phyloP scores from a whole-genome alignment of 2,113 vertebrate genomes.

The Neofelis nebulosa region DNA sequence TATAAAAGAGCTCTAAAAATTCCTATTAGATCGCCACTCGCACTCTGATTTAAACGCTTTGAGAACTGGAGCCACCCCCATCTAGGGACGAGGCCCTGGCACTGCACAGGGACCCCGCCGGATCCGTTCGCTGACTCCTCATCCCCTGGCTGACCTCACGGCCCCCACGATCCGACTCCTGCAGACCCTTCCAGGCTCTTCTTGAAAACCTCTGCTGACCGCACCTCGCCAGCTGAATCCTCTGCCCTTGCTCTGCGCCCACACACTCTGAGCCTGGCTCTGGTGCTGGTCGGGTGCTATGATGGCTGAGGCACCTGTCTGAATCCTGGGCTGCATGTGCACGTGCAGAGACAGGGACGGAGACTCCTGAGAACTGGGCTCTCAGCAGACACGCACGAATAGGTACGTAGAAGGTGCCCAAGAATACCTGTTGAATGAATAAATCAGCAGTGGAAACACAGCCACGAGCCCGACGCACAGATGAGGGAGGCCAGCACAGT shows the following conservation, averaged over 20 bases:
- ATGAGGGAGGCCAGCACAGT: not conserved
- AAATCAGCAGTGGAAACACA: not conserved
- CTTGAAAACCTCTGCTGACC: too few relatives aligned
- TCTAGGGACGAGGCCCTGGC: accelerated
- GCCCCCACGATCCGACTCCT: not conserved
- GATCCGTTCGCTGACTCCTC: accelerated
- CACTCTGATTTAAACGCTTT: too few relatives aligned
- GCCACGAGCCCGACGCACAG: accelerated
- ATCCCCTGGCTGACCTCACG: not conserved
- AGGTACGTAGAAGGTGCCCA: accelerated
- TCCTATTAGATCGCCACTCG: not conserved
- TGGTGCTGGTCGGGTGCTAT: accelerated
- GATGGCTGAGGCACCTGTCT: not conserved
- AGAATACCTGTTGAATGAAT: not conserved
- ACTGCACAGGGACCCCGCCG: accelerated
- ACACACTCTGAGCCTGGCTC: not conserved
- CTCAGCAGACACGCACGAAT: not conserved
- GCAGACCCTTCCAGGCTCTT: too few relatives aligned
- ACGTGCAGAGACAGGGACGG: accelerated
- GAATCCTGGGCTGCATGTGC: accelerated
- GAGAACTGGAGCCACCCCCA: too few relatives aligned
- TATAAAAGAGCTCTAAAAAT: not conserved
- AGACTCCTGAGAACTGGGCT: not conserved
- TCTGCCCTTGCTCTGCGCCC: too few relatives aligned
- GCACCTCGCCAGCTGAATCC: accelerated